Evolutionary conservation across 2,113 vertebrate species (phyloP), one percentile per base, ranked within the genome.

Genomic region (Corynorhinus townsendii): DNA sequence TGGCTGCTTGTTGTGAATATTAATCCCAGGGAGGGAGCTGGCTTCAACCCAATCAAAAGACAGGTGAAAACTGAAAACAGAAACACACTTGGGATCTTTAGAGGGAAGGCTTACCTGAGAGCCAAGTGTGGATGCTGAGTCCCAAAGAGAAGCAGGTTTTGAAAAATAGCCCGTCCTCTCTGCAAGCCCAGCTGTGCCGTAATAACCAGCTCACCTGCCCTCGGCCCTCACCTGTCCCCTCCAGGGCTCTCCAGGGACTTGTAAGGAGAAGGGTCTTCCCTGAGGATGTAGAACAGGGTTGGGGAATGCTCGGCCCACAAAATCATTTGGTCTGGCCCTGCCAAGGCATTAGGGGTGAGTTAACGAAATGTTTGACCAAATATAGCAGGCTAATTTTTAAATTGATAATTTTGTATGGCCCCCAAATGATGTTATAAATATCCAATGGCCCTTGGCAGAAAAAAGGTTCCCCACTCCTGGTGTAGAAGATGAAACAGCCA

Each of bases 1-100:
- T 96, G 2, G 28, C 92, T 96, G 96, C 96, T 95, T 95, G 92
- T 89, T 96, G 88, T 96, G 96, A 96, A 97, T 96, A 95, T 94
- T 96, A 95, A 93, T 97, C 91, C 86, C 95, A 75, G 86, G 76
- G 91, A 96, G 89, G 73, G 92, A 90, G 33, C 66, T 75, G 84
- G 89, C 86, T 93, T 90, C 89, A 19, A 30, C 94, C 95, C 90
- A 73, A 56, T 84, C 93, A 92, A 92, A 94, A 96, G 95, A 86
- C 89, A 95, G 92, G 96, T 91, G 86, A 90, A 90, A 96, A 80
- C 95, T 4, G 89, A 94, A 93, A 91, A 68, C 83, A 95, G 91
- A 76, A 93, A 71, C 96, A 80, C 80, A 75, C 88, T 91, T 83
- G 90, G 89, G 68, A 75, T 88, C 75, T 43, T 82, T 38, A 10